Conservation (phyloP, 2,797 vertebrate species). For the Silurus aristotelis region DNA sequence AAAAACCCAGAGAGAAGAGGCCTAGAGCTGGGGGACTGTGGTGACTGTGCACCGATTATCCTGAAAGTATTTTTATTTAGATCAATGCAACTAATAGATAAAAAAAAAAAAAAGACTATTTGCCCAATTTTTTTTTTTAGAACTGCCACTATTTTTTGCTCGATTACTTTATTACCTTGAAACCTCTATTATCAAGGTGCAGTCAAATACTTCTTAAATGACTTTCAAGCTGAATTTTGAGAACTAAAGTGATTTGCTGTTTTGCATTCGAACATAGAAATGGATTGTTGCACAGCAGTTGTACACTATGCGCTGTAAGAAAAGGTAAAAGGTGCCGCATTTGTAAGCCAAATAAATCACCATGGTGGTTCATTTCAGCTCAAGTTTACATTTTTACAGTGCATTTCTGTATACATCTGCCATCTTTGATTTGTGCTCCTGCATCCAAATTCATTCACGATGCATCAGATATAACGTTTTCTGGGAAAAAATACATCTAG, state of each 20-base stretch:
- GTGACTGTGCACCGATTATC: neutral
- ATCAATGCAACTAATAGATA: neutral
- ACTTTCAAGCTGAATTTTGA: neutral
- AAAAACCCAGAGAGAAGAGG: constrained; percentile 21
- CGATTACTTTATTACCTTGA: too few relatives aligned
- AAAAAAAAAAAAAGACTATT: neutral
- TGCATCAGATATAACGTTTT: neutral
- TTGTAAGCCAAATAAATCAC: neutral
- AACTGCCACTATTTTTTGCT: neutral
- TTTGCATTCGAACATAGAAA: neutral
- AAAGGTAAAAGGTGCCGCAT: neutral
- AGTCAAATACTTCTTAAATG: neutral
- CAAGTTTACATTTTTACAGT: neutral
- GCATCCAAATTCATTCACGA: too few relatives aligned
- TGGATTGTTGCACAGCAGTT: neutral
- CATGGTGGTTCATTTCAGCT: neutral
- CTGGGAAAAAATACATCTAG: neutral
- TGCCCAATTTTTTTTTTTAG: neutral
- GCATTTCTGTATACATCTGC: too few relatives aligned
- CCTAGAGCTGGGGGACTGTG: neutral
- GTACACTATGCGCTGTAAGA: too few relatives aligned
- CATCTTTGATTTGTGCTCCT: neutral
- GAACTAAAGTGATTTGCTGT: neutral
- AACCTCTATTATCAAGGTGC: neutral
- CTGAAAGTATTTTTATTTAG: constrained; percentile 2